Conservation (phyloP, 1,140 invertebrate genomes). For the Caerostris darwini region DNA sequence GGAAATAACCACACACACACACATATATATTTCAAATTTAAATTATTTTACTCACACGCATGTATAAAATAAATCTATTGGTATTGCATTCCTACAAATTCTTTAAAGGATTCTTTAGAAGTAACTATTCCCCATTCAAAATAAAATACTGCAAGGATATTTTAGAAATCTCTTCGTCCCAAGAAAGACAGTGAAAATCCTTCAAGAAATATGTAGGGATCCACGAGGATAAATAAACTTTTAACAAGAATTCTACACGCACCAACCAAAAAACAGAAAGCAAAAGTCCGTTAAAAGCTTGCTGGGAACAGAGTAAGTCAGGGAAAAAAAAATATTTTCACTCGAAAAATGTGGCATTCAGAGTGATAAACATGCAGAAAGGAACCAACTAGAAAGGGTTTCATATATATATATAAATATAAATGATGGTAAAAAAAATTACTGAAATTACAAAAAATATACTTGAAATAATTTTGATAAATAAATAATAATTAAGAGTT, state of each 20-base stretch:
- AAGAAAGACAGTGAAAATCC: not conserved
- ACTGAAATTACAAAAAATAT: no score
- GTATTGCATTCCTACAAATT: no score
- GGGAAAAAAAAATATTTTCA: not conserved
- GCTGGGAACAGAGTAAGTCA: not conserved
- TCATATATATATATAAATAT: no score
- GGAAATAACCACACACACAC: no score
- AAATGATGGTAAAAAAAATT: no score
- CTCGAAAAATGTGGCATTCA: not conserved
- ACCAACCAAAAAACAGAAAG: not conserved
- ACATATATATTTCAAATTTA: no score
- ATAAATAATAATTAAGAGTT: no score
- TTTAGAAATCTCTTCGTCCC: not conserved
- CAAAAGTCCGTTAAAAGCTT: constrained; percentile 58
- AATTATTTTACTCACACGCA: no score
- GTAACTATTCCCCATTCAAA: not conserved
- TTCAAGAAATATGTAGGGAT: not conserved
- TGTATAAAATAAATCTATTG: no score
- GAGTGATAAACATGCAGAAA: not conserved
- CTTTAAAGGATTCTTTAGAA: no score
- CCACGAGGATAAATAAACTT: not conserved
- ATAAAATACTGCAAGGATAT: not conserved
- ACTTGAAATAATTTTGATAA: no score
- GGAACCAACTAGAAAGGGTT: not conserved
- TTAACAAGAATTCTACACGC: not conserved